Evolutionary conservation across 2,113 vertebrate species (phyloP).

Genomic region (Cisticola juncidis): DNA sequence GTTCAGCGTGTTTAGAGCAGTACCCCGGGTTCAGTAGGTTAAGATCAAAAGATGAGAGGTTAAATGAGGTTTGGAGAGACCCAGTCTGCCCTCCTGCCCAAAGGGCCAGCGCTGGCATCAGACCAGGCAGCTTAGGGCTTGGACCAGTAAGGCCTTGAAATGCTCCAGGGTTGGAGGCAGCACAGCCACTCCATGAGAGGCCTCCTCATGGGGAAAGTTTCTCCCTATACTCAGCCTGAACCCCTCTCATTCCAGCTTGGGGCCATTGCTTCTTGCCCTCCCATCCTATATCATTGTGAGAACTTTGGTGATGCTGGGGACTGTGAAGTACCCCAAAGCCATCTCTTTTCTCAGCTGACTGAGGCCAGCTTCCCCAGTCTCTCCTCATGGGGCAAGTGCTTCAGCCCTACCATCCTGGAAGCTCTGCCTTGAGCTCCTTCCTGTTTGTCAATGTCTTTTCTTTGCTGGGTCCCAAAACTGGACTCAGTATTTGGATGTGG

Average conservation of each 20-base stretch:
- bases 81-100: not conserved
- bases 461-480: not conserved
- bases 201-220: not conserved
- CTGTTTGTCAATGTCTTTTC: not conserved
- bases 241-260: not conserved
- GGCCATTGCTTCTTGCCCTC: not conserved
- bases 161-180: not conserved
- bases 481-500: not conserved
- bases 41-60: not conserved
- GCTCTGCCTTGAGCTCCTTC: not conserved
- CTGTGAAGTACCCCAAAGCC: not conserved
- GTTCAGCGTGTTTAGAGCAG: not conserved
- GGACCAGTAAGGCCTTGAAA: not conserved
- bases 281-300: not conserved
- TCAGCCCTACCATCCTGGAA: not conserved
- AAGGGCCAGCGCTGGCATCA: fast-evolving
- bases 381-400: not conserved
- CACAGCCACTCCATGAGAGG: not conserved
- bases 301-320: fast-evolving
- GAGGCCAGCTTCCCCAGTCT: not conserved
- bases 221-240: not conserved
- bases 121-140: not conserved
- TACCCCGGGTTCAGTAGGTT: not conserved
- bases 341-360: not conserved
- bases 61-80: not conserved